These are phyloP conservation scores for Cyprinodon brontotheroides DNA, from an alignment of 2,113 vertebrate genomes.

Conservation along the genomic window DNA sequence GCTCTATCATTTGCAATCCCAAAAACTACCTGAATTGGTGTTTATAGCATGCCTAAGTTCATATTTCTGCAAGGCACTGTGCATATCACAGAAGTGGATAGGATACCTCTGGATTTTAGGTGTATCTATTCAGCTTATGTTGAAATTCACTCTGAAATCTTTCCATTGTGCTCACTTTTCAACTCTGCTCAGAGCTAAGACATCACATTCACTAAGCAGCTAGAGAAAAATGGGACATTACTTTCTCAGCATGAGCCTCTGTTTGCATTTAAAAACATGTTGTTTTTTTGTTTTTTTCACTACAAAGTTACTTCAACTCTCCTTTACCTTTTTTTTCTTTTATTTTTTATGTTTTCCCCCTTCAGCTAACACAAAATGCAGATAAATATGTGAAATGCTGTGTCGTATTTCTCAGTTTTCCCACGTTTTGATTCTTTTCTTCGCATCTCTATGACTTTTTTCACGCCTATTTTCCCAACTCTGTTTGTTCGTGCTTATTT, in stretches of 20 bases:
- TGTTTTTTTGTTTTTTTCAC: background rate
- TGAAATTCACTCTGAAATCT: conserved; percentile 46
- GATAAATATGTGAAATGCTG: conserved; percentile 2
- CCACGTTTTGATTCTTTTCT: conserved; percentile 5
- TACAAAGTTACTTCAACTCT: background rate
- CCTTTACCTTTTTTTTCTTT: background rate
- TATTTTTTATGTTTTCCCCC: background rate
- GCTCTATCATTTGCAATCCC: background rate
- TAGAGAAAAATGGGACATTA: conserved; percentile 38
- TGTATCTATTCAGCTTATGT: conserved; percentile 9
- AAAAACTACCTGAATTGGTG: background rate
- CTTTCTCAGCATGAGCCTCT: conserved; percentile 6
- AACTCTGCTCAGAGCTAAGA: conserved; percentile 23
- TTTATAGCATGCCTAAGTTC: background rate
- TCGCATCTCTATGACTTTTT: conserved; percentile 8
- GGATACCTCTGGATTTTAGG: conserved; percentile 10
- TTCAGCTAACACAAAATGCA: conserved; percentile 6
- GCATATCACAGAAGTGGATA: background rate
- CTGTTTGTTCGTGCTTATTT: background rate
- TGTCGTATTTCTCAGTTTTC: conserved; percentile 1
- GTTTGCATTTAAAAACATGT: conserved; percentile 15
- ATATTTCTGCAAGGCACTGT: background rate
- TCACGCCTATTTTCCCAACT: conserved; percentile 11
- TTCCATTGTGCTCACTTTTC: conserved; percentile 47
- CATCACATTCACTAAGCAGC: conserved; percentile 41